Evolutionary conservation across 2,113 vertebrate genomes (phyloP).

Genomic region (human): GRCh38 chr3:68456501-68457000

Average conservation of each 20-base stretch:
- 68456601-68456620: not conserved
- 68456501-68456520: not conserved
- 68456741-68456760: not conserved
- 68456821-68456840: not conserved
- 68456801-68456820: not conserved
- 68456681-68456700: not conserved
- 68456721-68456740: not conserved
- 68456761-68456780: not conserved
- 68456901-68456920: not conserved
- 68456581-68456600: not conserved
- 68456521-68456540: not conserved
- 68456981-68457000: not conserved
- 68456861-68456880: not conserved
- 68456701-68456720: not conserved
- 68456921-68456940: not conserved
- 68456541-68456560: not conserved
- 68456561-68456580: not conserved
- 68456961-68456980: not conserved
- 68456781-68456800: not conserved
- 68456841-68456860: not conserved
- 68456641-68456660: not conserved
- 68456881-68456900: not conserved
- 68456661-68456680: not conserved
- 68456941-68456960: not conserved
- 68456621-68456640: not conserved